phyloP scores from a whole-genome alignment of 2,797 vertebrate genomes.

The Ptychobarbus kaznakovi region DNA sequence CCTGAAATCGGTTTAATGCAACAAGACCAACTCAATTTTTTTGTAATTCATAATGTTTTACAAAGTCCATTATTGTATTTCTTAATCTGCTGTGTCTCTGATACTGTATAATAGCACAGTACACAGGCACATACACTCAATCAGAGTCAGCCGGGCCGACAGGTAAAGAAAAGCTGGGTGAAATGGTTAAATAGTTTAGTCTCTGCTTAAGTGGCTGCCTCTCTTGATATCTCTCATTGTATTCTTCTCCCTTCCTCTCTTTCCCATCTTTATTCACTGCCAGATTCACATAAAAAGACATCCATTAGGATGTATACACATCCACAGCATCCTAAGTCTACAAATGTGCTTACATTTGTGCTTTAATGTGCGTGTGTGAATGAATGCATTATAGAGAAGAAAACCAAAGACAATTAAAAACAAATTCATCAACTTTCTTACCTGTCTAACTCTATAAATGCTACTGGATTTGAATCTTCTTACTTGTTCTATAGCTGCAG shows the following conservation, averaged over 20 bases:
- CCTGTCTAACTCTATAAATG: neutral
- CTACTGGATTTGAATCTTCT: neutral
- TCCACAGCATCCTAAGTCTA: neutral
- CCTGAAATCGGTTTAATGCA: slow-evolving; percentile 2
- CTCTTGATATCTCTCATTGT: slow-evolving; percentile 12
- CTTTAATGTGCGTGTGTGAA: neutral
- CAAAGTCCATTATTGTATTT: neutral
- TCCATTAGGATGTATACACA: slow-evolving; percentile 7
- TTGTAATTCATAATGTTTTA: slow-evolving; percentile 8
- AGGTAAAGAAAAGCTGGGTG: slow-evolving; percentile 19
- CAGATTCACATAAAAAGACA: slow-evolving; percentile 29
- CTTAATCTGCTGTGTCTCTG: slow-evolving; percentile 4
- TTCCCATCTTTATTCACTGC: slow-evolving; percentile 7
- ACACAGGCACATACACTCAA: slow-evolving; percentile 23
- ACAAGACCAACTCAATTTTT: neutral
- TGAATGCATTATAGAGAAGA: neutral
- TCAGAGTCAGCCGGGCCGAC: slow-evolving; percentile 58
- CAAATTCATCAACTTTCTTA: neutral
- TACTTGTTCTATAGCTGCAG: neutral
- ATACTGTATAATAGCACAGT: neutral
- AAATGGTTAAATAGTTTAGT: slow-evolving; percentile 38
- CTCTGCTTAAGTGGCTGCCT: slow-evolving; percentile 35
- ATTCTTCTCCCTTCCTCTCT: slow-evolving; percentile 2
- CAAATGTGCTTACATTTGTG: neutral
- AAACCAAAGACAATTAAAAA: neutral